A percentile compares a stretch with the other conserved stretches of the same genome.
Conservation (phyloP, 2,797 vertebrate genomes). For the Clangula hyemalis region DNA sequence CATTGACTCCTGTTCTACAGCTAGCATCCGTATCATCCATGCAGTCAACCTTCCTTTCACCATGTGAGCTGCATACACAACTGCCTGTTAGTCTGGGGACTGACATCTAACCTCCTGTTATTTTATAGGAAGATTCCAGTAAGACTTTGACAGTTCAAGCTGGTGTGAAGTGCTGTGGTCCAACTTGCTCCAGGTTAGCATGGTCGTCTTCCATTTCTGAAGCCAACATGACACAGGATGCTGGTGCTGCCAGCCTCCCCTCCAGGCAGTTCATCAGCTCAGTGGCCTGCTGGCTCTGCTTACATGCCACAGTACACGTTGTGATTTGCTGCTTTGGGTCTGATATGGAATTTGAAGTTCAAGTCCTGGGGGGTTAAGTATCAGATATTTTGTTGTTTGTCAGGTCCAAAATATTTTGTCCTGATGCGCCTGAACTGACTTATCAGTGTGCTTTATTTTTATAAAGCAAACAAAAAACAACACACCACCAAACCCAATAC, state of each 20-base stretch:
- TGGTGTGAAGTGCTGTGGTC: background rate
- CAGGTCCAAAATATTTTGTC: background rate
- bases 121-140: background rate
- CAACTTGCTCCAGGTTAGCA: background rate
- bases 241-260: background rate
- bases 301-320: background rate
- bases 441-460: background rate
- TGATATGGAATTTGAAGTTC: background rate
- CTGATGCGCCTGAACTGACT: background rate
- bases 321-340: background rate
- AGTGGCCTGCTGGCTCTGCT: background rate
- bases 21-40: background rate
- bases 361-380: constrained; percentile 17
- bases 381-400: constrained; percentile 18
- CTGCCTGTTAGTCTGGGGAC: background rate
- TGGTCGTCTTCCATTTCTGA: background rate
- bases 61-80: background rate
- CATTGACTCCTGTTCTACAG: background rate
- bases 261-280: background rate
- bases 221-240: background rate
- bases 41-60: background rate
- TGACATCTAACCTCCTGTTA: background rate
- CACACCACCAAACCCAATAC: too few relatives aligned
- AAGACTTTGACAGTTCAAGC: background rate
- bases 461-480: background rate